phyloP scores from a whole-genome alignment of 1,140 invertebrate species.

The Drosophila nigrodunni region DNA sequence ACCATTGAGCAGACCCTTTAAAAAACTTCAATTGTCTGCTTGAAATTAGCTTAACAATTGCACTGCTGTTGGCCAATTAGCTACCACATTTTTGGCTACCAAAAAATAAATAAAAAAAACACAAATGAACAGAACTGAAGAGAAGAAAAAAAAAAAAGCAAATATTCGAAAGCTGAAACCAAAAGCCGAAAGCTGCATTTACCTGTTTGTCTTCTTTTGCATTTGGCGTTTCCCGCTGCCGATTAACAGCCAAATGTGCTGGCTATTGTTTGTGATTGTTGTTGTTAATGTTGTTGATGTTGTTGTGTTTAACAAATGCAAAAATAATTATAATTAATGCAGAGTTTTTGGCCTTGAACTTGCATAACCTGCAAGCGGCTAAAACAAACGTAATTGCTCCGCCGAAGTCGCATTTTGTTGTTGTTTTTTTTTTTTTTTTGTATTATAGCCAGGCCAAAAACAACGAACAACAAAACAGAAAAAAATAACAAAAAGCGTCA shows the following conservation, averaged over 20 bases:
- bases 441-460: constrained; percentile 52
- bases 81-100: constrained; percentile 50
- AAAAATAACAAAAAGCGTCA: constrained; percentile 45
- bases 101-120: not conserved
- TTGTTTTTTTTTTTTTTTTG: constrained; percentile 1
- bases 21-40: not conserved
- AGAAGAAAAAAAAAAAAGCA: not conserved
- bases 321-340: constrained; percentile 83
- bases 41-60: constrained; percentile 22
- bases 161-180: not conserved
- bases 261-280: constrained; percentile 35
- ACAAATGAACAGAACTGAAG: not conserved
- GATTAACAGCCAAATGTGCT: constrained; percentile 63
- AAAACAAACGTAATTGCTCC: constrained; percentile 69
- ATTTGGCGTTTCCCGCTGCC: constrained; percentile 58
- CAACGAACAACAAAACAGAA: constrained; percentile 6
- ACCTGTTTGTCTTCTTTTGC: constrained; percentile 79
- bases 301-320: constrained; percentile 74
- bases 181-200: constrained; percentile 68
- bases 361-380: constrained; percentile 69
- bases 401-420: constrained; percentile 25
- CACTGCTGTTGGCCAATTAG: constrained; percentile 64
- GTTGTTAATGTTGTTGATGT: constrained; percentile 27
- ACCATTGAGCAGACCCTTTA: not conserved
- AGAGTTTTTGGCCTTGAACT: constrained; percentile 79